Conservation (phyloP, 2,113 vertebrate species). For the Helogale parvula region DNA sequence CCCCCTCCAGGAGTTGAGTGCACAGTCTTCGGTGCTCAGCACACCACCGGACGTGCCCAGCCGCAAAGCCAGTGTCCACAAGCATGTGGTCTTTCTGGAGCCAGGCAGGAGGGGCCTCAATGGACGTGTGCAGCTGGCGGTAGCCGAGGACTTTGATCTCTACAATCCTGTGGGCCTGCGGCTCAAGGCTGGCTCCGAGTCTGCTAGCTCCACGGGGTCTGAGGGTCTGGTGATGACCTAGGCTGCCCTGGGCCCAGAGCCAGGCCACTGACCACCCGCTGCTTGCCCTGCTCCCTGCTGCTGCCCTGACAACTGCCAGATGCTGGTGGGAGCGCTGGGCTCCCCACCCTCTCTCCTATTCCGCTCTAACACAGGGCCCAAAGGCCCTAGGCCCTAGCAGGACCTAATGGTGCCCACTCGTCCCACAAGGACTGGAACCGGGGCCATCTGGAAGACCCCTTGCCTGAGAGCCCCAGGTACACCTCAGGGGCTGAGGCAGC, state of each 20-base stretch:
- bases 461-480: background rate
- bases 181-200: constrained; percentile 86
- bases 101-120: constrained; percentile 92
- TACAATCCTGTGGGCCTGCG: constrained; percentile 82
- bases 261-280: background rate
- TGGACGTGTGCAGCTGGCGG: constrained; percentile 87
- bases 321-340: background rate
- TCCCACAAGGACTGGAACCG: background rate
- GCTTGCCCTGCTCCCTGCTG: background rate
- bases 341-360: background rate
- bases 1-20: constrained; percentile 89
- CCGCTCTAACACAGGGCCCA: background rate
- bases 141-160: constrained; percentile 73
- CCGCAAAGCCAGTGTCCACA: constrained; percentile 92
- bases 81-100: constrained; percentile 97
- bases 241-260: background rate
- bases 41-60: constrained; percentile 89
- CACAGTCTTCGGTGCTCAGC: constrained; percentile 93
- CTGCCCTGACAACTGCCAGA: background rate
- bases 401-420: background rate
- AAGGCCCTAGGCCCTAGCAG: background rate
- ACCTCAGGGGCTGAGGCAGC: background rate
- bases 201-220: constrained; percentile 90
- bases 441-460: background rate
- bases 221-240: constrained; percentile 90